phyloP scores from a whole-genome alignment of 2,113 vertebrate species.

The Sorex araneus region DNA sequence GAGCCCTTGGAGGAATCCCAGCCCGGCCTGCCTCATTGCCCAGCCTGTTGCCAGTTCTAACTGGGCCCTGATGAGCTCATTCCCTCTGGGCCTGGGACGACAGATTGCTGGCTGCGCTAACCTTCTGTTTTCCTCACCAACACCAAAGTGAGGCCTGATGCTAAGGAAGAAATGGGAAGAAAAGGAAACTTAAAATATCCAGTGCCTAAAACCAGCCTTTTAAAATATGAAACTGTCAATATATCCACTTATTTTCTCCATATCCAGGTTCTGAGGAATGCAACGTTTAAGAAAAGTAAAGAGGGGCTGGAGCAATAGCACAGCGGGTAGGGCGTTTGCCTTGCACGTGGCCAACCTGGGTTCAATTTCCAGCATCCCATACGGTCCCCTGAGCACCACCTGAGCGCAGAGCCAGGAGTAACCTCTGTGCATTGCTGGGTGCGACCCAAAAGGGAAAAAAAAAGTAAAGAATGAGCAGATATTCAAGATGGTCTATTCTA shows the following conservation, averaged over 20 bases:
- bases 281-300: conserved; percentile 51
- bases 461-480: neutral
- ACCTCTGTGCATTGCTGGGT: too few relatives aligned
- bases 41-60: conserved; percentile 71
- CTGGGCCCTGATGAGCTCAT: conserved; percentile 77
- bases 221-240: conserved; percentile 8
- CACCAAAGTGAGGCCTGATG: conserved; percentile 24
- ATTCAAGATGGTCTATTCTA: neutral
- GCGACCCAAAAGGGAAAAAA: too few relatives aligned
- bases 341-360: too few relatives aligned
- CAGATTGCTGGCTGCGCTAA: conserved; percentile 72
- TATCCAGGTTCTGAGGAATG: conserved; percentile 40
- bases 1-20: conserved; percentile 52
- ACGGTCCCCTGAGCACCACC: too few relatives aligned
- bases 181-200: conserved; percentile 41
- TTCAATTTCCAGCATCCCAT: too few relatives aligned
- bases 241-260: conserved; percentile 43
- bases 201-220: conserved; percentile 61
- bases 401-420: too few relatives aligned
- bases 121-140: conserved; percentile 68
- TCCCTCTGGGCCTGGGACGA: conserved; percentile 71
- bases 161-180: conserved; percentile 50
- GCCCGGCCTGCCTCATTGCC: conserved; percentile 51
- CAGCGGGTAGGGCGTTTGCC: too few relatives aligned
- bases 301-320: too few relatives aligned